phyloP scores from a whole-genome alignment of 1,140 invertebrate genomes.

The Alviniconcha marisindica region DNA sequence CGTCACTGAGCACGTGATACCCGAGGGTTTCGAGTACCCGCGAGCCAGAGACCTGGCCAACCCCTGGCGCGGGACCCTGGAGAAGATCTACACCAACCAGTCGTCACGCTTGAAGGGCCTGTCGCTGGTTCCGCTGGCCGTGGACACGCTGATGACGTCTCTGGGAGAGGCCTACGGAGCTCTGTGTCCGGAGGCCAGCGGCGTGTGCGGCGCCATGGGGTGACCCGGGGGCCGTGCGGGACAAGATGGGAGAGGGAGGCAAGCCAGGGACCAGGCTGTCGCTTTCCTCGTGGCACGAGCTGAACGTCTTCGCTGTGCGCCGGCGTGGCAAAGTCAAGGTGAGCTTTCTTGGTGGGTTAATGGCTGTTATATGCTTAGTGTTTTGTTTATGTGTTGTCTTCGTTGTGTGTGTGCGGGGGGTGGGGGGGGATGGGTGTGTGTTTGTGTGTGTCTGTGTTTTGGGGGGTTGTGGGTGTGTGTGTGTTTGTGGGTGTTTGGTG shows the following conservation, averaged over 20 bases:
- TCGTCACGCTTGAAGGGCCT: slow-evolving; percentile 8
- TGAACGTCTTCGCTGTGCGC: slow-evolving; percentile 4
- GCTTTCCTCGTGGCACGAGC: not conserved
- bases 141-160: slow-evolving; percentile 27
- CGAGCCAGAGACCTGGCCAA: not conserved
- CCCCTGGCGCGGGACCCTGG: slow-evolving; percentile 5
- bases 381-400: no score
- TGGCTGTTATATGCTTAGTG: no score
- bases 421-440: no score
- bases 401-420: no score
- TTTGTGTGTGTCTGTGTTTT: no score
- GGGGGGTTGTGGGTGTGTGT: no score
- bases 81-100: not conserved
- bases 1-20: not conserved
- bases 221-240: slow-evolving; percentile 32
- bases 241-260: not conserved
- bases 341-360: not conserved
- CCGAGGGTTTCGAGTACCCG: not conserved
- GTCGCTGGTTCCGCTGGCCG: slow-evolving; percentile 31
- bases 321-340: not conserved
- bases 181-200: slow-evolving; percentile 40
- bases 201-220: slow-evolving; percentile 41
- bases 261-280: not conserved
- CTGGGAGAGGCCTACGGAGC: slow-evolving; percentile 43
- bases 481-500: not conserved